Base-by-base conservation (phyloP, 2,113 vertebrate species). In the Syngnathus floridae region DNA sequence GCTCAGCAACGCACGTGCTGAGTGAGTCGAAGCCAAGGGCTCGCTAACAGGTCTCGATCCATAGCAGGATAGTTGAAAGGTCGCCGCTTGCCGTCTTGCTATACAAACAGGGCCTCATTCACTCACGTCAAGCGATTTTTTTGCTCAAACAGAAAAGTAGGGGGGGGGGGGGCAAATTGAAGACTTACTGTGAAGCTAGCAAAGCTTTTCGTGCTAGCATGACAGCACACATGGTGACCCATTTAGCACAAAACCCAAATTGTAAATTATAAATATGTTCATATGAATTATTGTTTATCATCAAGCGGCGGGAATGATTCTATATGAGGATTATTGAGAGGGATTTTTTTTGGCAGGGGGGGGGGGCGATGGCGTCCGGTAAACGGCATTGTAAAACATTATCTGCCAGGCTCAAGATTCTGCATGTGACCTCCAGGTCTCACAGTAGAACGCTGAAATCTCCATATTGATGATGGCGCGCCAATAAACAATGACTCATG, bases 361-460 rank as follows among this genome's bases (percentile, higher is more conserved):
- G 17, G 19, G 2, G 74, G 41, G 63, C 61, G 36, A 59, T 35
- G 40, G 71, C 75, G 64, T 74, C 74, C 84, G 84, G 76, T 76
- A 79, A 87, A 75, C 82, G 79, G 82, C 46, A 38, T 74, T 80
- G 83, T 72, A 79, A 84, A 87, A 86, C 85, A 90, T 89, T 91
- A 90, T 89, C 88, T 87, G 74, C 80, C 67, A 86, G 86, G 84
- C 86, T 90, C 88, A 81, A 92, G 83, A 91, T 91, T 92, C 89
- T 90, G 88, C 90, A 91, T 84, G 65, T 78, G 87, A 76, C 76
- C 89, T 90, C 86, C 82, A 90, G 84, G 87, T 92, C 90, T 92
- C 90, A 87, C 89, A 88, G 77, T 84, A 82, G 79, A 88, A 88
- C 7, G 88, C 76, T 90, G 88, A 87, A 92, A 91, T 91, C 86